Evolutionary conservation across 2,113 vertebrate species (phyloP), one percentile per base, ranked within the genome.

Genomic region (Montifringilla adamsi): DNA sequence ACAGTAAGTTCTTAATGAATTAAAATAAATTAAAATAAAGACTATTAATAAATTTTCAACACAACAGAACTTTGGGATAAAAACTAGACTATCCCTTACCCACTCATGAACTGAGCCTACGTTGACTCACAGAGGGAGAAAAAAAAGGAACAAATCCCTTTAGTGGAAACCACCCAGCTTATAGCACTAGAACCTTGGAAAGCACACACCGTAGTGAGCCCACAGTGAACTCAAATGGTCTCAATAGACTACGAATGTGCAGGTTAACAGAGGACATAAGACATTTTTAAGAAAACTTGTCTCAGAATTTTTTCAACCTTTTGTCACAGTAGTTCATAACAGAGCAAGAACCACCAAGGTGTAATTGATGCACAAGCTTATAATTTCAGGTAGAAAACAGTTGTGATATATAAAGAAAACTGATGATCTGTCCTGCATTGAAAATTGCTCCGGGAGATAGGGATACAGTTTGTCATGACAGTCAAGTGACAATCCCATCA

Each of bases 61-160:
- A 52, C n/a, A 41, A 26, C 4, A 68, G 30, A 81, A 74, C 17
- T 69, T 53, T 3, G 11, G 33, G 11, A 28, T 90, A 41, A 85
- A 82, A 92, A 41, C 31, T 11, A 59, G 35, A 28, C 47, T 82
- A 26, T 10, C 4, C 3, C 37, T 37, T 46, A 37, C 6, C 6
- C 70, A 62, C 13, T 50, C 59, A 53, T 37, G 30, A 90, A 78
- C 37, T 77, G 55, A 90, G n/a, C 46, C 69, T 46, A 33, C 0
- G 0, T 23, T 41, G 84, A 59, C 27, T 81, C 55, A 22, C 4
- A 7, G 16, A 70, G 39, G 39, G 30, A 62, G 0, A 0, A 77
- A 43, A 68, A 58, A 50, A 8, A 41, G 53, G 53, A 78, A 60
- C 0, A 2, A 52, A 73, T 43, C 46, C 26, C 13, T 69, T 13